Conservation (phyloP, 2,113 vertebrate genomes). For the Athene noctua region DNA sequence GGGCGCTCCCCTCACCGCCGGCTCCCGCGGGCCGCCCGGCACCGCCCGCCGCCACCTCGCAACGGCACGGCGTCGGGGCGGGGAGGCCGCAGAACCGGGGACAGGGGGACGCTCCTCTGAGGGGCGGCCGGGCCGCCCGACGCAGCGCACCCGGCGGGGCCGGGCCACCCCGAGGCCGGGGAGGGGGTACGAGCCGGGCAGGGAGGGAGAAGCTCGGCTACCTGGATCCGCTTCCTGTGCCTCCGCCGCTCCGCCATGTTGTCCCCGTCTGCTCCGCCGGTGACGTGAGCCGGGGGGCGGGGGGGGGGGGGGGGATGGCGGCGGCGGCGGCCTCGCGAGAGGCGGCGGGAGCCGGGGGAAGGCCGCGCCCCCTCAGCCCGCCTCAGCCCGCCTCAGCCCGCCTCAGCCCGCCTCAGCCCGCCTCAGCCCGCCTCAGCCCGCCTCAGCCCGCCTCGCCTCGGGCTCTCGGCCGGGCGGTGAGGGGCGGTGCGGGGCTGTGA, state of each 20-base stretch:
- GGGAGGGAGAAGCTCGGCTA: slow-evolving; percentile 58
- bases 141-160: background rate
- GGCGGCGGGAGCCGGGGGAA: background rate
- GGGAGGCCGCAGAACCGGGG: background rate
- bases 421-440: no score
- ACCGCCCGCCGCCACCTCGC: background rate
- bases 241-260: slow-evolving; percentile 98
- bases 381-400: no score
- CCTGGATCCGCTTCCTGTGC: slow-evolving; percentile 96
- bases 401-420: no score
- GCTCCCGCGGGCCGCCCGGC: background rate
- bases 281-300: slow-evolving; percentile 71
- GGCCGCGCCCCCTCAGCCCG: background rate
- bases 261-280: slow-evolving; percentile 78
- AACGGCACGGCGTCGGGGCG: background rate
- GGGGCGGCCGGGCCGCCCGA: no score
- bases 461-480: accelerated
- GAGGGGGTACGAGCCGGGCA: background rate
- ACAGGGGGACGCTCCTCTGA: background rate
- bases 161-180: background rate
- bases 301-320: background rate
- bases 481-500: background rate
- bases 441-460: no score
- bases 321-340: slow-evolving; percentile 60
- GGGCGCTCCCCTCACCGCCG: background rate